Base-by-base conservation (phyloP, 1,140 invertebrate genomes). In the Drosophila dunni region DNA sequence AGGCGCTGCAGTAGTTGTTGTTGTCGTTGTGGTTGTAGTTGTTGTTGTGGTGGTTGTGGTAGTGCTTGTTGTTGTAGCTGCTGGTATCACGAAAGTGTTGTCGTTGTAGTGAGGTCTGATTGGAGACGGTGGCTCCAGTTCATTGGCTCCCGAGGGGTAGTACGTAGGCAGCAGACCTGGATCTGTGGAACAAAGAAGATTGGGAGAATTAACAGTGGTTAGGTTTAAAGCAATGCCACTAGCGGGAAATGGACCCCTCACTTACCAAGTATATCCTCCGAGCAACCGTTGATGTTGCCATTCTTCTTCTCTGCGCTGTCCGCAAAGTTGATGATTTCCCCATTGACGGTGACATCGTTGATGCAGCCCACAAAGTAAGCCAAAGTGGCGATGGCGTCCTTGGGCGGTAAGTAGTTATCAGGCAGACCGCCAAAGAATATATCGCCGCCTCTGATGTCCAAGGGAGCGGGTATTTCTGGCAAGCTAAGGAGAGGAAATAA, bases 371-470 rank as follows among this genome's bases (percentile, higher is more conserved):
- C 93, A 78, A 98, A 98, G n/a, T 95, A 93, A 64, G 91, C 88
- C 7, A 91, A 85, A 0, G 90, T 92, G 4, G 91, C 92, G 1
- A 93, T 66, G 5, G 79, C 92, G 7, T 86, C 88, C 17, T 82
- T 79, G 10, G 80, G 78, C 2, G 91, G 69, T 10, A 93, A 92
- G 54, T 95, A 95, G 9, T 92, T 93, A 0, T 93, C 92, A 0
- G 97, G 96, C 3, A 97, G 92, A 6, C 97, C 98, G 40, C 98
- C 98, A 71, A 99, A 95, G 92, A 96, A 98, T 3, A 99, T 91
- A 24, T 94, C 94, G 0, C 95, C 95, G 38, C 94, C 93, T 2
- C 94, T 79, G 45, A 96, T 94, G 42, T 94, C 91, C 1, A 96
- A 84, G 0, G 94, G 93, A 0, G 93, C 93, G 6, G 95, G 94